Percentiles rank a stretch among this genome's conserved stretches.
Conservation (phyloP, 1,140 invertebrate species). For the Macrobrachium nipponense region DNA sequence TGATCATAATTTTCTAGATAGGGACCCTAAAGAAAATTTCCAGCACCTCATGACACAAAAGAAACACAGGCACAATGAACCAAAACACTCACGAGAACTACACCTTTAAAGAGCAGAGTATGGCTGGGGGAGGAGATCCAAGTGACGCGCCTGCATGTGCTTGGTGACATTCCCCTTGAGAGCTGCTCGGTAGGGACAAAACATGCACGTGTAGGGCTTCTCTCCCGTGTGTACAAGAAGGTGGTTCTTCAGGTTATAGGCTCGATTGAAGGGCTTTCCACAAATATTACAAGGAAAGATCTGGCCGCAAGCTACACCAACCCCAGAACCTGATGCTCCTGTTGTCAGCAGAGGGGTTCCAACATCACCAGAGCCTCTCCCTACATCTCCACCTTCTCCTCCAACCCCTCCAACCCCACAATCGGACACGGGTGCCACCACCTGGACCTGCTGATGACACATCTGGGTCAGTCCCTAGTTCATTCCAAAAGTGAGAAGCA, state of each 20-base stretch:
- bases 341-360: no score
- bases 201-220: conserved; percentile 66
- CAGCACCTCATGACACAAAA: no score
- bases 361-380: no score
- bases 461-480: no score
- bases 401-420: no score
- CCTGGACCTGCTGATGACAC: no score
- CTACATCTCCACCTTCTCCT: no score
- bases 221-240: conserved; percentile 73
- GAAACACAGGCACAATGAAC: no score
- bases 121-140: conserved; percentile 27
- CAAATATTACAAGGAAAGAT: conserved; percentile 50
- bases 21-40: no score
- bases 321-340: conserved; percentile 1
- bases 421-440: no score
- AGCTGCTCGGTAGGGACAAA: conserved; percentile 77
- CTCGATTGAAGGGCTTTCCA: conserved; percentile 56
- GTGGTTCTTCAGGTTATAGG: conserved; percentile 65
- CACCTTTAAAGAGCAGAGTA: conserved; percentile 23
- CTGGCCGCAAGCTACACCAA: not conserved
- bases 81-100: not conserved
- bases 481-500: no score
- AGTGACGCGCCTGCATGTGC: conserved; percentile 52
- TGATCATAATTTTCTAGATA: no score
- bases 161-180: conserved; percentile 60